A percentile compares a stretch with the other conserved stretches of the same genome.
These are phyloP conservation scores for Myotis findleyi DNA, from an alignment of 2,797 vertebrate species.

Conservation along the genomic window DNA sequence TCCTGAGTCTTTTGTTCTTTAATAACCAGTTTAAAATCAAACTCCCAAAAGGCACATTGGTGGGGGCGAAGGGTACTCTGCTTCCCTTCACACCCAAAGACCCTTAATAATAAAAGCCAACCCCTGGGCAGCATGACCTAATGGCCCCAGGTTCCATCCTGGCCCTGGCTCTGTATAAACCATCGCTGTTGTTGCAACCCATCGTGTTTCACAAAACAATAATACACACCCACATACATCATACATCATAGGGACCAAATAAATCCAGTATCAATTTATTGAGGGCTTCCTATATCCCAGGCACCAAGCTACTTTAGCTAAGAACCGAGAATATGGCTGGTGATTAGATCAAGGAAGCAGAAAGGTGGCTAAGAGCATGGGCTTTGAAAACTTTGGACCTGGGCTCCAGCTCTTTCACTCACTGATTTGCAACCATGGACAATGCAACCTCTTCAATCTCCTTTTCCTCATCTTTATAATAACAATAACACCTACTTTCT, in stretches of 20 bases:
- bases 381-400: background rate
- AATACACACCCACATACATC: background rate
- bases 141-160: background rate
- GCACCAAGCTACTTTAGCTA: background rate
- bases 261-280: background rate
- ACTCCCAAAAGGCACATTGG: background rate
- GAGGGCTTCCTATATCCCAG: background rate
- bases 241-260: background rate
- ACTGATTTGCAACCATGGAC: background rate
- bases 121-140: background rate
- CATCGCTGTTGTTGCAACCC: background rate
- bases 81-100: background rate
- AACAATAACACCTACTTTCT: background rate
- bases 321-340: background rate
- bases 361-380: background rate
- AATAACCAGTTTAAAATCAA: background rate
- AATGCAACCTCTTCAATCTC: background rate
- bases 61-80: background rate
- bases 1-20: background rate
- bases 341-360: background rate
- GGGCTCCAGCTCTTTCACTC: background rate
- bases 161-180: background rate
- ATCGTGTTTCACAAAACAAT: background rate
- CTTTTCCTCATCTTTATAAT: conserved; percentile 25
- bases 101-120: background rate